Conservation (phyloP, 2,113 vertebrate species). For the Esox niger region DNA sequence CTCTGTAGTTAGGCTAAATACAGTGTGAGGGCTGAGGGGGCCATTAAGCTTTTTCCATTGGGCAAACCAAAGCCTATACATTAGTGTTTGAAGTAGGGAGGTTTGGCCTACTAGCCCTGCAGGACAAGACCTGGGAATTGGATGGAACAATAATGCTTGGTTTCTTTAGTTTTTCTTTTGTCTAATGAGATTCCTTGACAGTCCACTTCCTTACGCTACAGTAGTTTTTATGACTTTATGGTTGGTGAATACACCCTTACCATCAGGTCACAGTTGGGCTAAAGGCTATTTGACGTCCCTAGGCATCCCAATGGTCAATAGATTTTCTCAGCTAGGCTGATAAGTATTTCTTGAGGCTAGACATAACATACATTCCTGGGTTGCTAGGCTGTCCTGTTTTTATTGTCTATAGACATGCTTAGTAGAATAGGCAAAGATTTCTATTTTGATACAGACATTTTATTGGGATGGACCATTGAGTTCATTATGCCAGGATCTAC, state of each 20-base stretch:
- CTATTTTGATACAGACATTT: no score
- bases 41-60: conserved; percentile 40
- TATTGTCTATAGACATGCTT: no score
- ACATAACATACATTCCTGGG: background rate
- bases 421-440: no score
- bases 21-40: conserved; percentile 31
- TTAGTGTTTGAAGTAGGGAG: conserved; percentile 46
- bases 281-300: background rate
- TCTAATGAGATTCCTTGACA: conserved; percentile 22
- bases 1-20: conserved; percentile 58
- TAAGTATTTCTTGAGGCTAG: background rate
- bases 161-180: conserved; percentile 6
- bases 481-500: background rate
- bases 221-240: conserved; percentile 52
- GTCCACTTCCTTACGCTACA: conserved; percentile 50
- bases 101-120: conserved; percentile 15
- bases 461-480: no score
- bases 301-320: background rate
- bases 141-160: conserved; percentile 30
- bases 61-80: conserved; percentile 30
- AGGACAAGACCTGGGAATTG: conserved; percentile 3
- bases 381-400: background rate
- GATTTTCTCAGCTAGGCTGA: background rate
- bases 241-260: conserved; percentile 37
- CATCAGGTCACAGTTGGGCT: conserved; percentile 30